Evolutionary conservation across 2,888 invertebrate species (phyloP).

Genomic region (Apomyelois bistriatella): DNA sequence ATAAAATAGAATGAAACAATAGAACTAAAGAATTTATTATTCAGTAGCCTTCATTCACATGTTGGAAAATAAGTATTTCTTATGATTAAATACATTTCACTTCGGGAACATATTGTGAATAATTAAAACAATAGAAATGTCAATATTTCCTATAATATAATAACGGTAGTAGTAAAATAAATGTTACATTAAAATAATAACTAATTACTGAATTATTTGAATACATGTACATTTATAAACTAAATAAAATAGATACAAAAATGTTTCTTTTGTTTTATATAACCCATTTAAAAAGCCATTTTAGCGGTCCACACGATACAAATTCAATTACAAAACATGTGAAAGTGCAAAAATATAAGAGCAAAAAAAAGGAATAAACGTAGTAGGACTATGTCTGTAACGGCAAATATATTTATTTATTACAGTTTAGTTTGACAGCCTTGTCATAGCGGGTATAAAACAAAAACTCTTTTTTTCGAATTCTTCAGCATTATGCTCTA

Average conservation of each 20-base stretch:
- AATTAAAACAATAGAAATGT: background rate
- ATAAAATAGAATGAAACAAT: background rate
- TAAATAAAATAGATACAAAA: slow-evolving; percentile 9
- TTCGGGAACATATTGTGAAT: background rate
- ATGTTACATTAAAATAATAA: slow-evolving; percentile 1
- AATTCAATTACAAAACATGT: background rate
- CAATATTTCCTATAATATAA: background rate
- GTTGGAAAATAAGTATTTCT: background rate
- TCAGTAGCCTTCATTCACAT: too few relatives aligned
- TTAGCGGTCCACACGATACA: background rate
- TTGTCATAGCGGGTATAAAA: too few relatives aligned
- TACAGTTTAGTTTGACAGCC: too few relatives aligned
- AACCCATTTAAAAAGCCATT: background rate
- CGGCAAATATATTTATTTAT: too few relatives aligned
- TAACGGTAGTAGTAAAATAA: slow-evolving; percentile 3
- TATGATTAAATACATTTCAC: background rate
- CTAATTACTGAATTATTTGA: slow-evolving; percentile 5
- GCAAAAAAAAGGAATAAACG: background rate
- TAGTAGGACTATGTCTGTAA: background rate
- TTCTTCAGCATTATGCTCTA: too few relatives aligned
- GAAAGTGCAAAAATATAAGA: background rate
- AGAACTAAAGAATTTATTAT: background rate
- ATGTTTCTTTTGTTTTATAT: slow-evolving; percentile 1
- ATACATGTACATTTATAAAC: slow-evolving; percentile 10
- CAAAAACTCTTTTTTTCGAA: too few relatives aligned